A percentile compares a stretch with the other conserved stretches of the same genome.
phyloP scores from a whole-genome alignment of 2,797 vertebrate species.

The Leptodactylus fallax region DNA sequence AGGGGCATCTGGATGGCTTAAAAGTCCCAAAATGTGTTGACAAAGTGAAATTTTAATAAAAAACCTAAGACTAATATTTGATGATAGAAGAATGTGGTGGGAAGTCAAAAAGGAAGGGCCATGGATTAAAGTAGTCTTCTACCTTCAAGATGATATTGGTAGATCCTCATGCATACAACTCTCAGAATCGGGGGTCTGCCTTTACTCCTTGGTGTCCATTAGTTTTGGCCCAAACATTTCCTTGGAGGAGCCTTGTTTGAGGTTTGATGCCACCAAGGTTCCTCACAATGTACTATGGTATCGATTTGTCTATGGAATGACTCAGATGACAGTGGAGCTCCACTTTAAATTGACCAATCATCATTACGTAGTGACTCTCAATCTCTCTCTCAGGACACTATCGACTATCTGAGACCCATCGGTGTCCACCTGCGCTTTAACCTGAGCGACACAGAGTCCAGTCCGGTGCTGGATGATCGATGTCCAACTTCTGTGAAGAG shows the following conservation, averaged over 20 bases:
- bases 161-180: too few species aligned
- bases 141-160: too few species aligned
- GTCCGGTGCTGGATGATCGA: conserved; percentile 86
- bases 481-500: conserved; percentile 82
- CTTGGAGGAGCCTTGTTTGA: too few species aligned
- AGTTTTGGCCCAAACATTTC: too few species aligned
- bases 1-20: not conserved
- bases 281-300: not conserved
- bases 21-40: too few species aligned
- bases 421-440: conserved; percentile 84
- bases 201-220: not conserved
- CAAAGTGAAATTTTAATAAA: too few species aligned
- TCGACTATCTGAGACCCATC: conserved; percentile 92
- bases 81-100: too few species aligned
- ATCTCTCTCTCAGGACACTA: conserved; percentile 82
- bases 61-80: too few species aligned
- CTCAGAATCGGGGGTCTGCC: too few species aligned
- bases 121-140: not conserved
- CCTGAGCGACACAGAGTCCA: conserved; percentile 80
- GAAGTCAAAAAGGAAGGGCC: too few species aligned
- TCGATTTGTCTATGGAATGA: not conserved
- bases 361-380: not conserved
- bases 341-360: not conserved
- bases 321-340: not conserved
- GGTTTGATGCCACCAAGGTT: not conserved